Conservation (phyloP, 64 coral and sea anemone species). For the Actinia tenebrosa region DNA sequence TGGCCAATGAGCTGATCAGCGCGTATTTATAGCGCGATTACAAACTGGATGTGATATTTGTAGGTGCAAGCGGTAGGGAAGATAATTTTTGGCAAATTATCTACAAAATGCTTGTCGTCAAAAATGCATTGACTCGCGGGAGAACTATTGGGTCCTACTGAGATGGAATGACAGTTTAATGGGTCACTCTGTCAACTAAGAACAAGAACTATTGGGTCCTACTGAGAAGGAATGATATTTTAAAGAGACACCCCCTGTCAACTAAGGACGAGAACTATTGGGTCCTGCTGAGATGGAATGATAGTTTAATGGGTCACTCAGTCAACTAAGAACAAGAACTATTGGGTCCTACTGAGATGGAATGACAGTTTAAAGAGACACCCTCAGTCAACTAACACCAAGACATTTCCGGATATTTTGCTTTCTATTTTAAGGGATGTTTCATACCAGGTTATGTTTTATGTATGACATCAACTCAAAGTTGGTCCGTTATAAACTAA, state of each 20-base stretch:
- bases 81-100: conserved; percentile 18
- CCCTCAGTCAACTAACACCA: neutral
- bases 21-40: neutral
- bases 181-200: neutral
- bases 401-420: conserved; percentile 15
- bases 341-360: neutral
- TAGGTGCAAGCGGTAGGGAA: neutral
- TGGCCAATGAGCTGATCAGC: too few relatives aligned
- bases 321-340: neutral
- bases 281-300: too few relatives aligned
- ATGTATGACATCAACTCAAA: neutral
- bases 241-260: conserved; percentile 1
- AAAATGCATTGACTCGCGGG: conserved; percentile 14
- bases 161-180: conserved; percentile 29
- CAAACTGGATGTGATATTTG: neutral
- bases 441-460: neutral
- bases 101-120: conserved; percentile 35
- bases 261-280: neutral
- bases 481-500: neutral
- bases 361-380: conserved; percentile 24
- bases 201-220: neutral
- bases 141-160: conserved; percentile 5
- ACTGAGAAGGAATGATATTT: conserved; percentile 23
- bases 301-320: too few relatives aligned
- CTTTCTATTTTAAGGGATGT: neutral